These are phyloP conservation scores for Myodes glareolus DNA, from an alignment of 2,113 vertebrate species.

Conservation along the genomic window DNA sequence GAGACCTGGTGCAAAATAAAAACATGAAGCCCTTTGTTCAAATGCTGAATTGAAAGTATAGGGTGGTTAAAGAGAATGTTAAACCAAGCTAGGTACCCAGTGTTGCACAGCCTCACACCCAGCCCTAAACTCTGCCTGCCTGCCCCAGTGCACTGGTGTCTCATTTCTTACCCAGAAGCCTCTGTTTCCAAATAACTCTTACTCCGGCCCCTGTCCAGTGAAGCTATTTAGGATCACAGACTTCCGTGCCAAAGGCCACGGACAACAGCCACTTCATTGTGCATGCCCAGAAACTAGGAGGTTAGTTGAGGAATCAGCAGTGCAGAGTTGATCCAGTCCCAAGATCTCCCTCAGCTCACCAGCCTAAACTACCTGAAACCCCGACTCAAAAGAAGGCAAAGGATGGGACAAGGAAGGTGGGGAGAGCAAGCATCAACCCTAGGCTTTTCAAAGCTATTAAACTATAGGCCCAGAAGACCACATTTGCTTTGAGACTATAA, in stretches of 20 bases:
- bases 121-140: no score
- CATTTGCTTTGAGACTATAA: background rate
- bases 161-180: background rate
- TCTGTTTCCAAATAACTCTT: background rate
- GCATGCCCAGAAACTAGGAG: background rate
- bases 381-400: background rate
- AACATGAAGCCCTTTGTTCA: background rate
- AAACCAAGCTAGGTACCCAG: background rate
- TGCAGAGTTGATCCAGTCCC: accelerated
- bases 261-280: background rate
- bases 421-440: no score
- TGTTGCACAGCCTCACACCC: no score
- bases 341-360: background rate
- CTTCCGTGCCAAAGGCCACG: background rate
- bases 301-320: background rate
- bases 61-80: background rate
- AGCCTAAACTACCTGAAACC: background rate
- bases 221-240: background rate
- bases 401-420: background rate
- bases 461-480: background rate
- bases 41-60: background rate
- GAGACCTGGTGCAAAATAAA: background rate
- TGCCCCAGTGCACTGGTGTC: background rate
- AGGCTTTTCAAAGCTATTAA: background rate
- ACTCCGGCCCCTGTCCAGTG: background rate